Base-by-base conservation (phyloP, 1,140 invertebrate genomes). In the Trinorchestia longiramus region DNA sequence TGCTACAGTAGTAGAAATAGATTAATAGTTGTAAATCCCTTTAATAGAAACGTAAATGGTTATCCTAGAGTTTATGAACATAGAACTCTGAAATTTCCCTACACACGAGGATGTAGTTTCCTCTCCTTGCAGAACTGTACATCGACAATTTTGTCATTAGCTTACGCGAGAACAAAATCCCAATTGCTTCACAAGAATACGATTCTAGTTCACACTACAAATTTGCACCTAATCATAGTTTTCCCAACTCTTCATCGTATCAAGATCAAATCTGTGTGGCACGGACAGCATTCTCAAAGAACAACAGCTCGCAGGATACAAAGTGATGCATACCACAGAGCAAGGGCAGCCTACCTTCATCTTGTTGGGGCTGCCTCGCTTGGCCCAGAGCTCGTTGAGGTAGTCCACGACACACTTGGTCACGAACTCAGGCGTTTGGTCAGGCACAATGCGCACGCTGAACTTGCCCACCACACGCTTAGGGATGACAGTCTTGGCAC, bases 401-500 rank as follows among this genome's bases (percentile, higher is more conserved):
- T 99, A 98, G 42, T 98, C 98, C 23, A 98, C 97, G 0, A 99
- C 99, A 94, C 98, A 98, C 96, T 98, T 97, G 95, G 98, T 98
- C 53, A 99, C 98, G 97, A 98, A 98, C 62, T 98, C 98, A 0
- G 99, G 99, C 87, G 98, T 98, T 98, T 99, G 99, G 97, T 99
- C 98, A 0, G 99, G 99, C 0, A 99, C 99, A 97, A 99, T 98
- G 96, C 99, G 98, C 96, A 99, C 98, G 0, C 99, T 99, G 97
- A 99, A 99, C 97, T 99, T 99, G 53, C 99, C 99, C 97, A 98
- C 98, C 0, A 99, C 99, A 41, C 96, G 99, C 87, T 98, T 98
- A 0, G 99, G 99, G 97, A 99, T 99, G 0, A 99, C 99, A 96
- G 99, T 99, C 97, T 99, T 99, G 47, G 98, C 98, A 91, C 99